A percentile compares a stretch with the other conserved stretches of the same genome.
These are phyloP conservation scores for Abrostola triplasia DNA, from an alignment of 2,888 invertebrate species.

Conservation along the genomic window DNA sequence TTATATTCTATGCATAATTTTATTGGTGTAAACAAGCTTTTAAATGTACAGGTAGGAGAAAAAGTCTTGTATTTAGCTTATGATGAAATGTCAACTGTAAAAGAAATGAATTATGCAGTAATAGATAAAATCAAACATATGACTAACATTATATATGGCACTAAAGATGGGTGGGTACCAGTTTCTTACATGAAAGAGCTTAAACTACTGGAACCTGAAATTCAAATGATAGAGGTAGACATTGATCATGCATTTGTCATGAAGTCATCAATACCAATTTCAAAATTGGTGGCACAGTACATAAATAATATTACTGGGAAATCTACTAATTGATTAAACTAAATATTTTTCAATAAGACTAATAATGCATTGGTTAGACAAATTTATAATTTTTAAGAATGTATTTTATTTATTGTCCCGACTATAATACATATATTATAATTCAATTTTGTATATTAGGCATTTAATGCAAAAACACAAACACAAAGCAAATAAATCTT, in stretches of 20 bases:
- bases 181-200: conserved; percentile 91
- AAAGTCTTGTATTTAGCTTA: conserved; percentile 92
- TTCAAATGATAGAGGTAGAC: conserved; percentile 70
- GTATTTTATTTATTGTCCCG: too few species aligned
- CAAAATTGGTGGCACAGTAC: conserved; percentile 72
- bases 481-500: too few species aligned
- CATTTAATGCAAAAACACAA: too few species aligned
- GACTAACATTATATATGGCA: conserved; percentile 92
- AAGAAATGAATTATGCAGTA: conserved; percentile 89
- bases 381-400: too few species aligned
- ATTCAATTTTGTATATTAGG: too few species aligned
- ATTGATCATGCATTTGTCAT: conserved; percentile 94
- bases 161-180: conserved; percentile 95
- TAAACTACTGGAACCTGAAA: conserved; percentile 68
- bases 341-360: too few species aligned
- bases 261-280: conserved; percentile 89
- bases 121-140: conserved; percentile 89
- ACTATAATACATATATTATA: too few species aligned
- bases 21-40: conserved; percentile 86
- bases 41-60: conserved; percentile 88
- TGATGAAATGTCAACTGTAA: conserved; percentile 94
- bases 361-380: too few species aligned
- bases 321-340: background rate
- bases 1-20: conserved; percentile 84
- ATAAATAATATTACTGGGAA: conserved; percentile 61